These are phyloP conservation scores for Sarcophaga bullata DNA, from an alignment of 1,140 invertebrate genomes.

Conservation along the genomic window DNA sequence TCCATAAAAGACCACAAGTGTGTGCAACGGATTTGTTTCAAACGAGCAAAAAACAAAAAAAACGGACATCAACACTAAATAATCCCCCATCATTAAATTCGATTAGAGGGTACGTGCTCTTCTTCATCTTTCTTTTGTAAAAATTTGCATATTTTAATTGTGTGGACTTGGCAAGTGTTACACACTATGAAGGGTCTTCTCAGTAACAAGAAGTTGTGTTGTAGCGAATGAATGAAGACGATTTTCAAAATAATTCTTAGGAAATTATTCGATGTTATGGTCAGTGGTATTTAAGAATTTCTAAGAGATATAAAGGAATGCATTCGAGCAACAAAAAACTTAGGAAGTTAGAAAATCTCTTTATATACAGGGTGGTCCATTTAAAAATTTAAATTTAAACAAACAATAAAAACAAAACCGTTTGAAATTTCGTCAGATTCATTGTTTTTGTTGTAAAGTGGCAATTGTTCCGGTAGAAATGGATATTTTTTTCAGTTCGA, in stretches of 20 bases:
- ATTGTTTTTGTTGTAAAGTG: too few species aligned
- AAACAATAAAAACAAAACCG: too few species aligned
- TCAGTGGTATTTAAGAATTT: not conserved
- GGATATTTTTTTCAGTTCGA: too few species aligned
- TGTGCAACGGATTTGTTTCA: conserved; percentile 10
- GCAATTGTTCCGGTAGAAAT: too few species aligned
- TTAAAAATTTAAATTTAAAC: too few species aligned
- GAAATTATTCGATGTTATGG: not conserved
- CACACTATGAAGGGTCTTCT: not conserved
- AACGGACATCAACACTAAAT: conserved; percentile 25
- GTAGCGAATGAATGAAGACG: too few species aligned
- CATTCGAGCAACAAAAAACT: not conserved
- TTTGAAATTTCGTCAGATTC: too few species aligned
- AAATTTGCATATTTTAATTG: conserved; percentile 34
- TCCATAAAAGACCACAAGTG: conserved; percentile 24
- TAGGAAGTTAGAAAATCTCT: too few species aligned
- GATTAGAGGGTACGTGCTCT: not conserved
- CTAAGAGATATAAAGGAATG: not conserved
- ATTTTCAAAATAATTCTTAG: too few species aligned
- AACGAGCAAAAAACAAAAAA: not conserved
- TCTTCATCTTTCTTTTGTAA: not conserved
- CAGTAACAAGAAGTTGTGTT: too few species aligned
- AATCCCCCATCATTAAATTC: conserved; percentile 24
- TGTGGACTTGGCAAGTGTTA: conserved; percentile 26
- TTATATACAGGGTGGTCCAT: too few species aligned